Conservation (phyloP, 30 jellyfish, hydroid and myxozoan genomes). For the Pseudorhiza aurosa region DNA sequence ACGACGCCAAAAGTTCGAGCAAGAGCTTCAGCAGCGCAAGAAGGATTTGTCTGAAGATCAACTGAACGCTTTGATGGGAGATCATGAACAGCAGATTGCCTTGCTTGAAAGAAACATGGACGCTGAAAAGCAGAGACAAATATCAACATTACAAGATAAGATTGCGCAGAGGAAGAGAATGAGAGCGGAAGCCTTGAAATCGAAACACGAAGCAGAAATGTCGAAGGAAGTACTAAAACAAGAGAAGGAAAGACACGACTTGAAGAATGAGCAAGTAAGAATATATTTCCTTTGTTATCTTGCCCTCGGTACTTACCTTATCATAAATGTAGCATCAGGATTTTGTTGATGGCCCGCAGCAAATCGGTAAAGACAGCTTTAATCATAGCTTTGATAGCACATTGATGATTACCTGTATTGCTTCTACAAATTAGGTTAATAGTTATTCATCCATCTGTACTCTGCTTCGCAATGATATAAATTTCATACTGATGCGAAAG, state of each 20-base stretch:
- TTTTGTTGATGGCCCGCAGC: no score
- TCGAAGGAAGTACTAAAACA: conserved; percentile 77
- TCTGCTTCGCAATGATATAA: no score
- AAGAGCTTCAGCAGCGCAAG: conserved; percentile 69
- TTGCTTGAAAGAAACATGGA: conserved; percentile 86
- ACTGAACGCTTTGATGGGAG: conserved; percentile 66
- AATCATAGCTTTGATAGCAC: no score
- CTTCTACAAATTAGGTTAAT: no score
- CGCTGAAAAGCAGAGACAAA: conserved; percentile 85
- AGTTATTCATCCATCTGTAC: no score
- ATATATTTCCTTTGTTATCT: not conserved
- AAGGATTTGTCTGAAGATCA: conserved; percentile 85
- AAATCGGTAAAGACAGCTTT: no score
- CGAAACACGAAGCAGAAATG: conserved; percentile 80
- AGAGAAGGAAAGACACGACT: conserved; percentile 68
- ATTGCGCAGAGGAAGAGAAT: conserved; percentile 82
- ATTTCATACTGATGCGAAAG: no score
- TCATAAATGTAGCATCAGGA: no score
- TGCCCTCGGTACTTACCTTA: no score
- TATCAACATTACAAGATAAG: conserved; percentile 75
- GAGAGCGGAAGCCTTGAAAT: conserved; percentile 69
- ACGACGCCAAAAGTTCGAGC: conserved; percentile 68
- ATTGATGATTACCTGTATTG: no score
- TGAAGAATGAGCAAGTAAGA: conserved; percentile 79
- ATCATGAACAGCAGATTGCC: conserved; percentile 83